These are phyloP conservation scores for Drosophila eugracilis DNA, from an alignment of 1,140 invertebrate species.

Conservation along the genomic window DNA sequence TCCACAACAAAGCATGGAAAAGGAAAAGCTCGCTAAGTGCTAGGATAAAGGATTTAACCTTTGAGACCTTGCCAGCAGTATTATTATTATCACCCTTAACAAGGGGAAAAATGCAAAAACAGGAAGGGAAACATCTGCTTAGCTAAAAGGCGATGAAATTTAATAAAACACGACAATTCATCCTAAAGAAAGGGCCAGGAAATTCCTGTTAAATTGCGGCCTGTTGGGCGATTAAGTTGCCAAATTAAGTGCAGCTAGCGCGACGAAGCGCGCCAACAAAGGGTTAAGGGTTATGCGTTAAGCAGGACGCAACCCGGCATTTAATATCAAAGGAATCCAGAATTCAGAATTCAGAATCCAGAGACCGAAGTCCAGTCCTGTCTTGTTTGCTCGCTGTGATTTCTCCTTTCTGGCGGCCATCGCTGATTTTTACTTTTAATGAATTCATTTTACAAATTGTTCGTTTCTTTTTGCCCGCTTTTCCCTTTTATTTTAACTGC, in stretches of 20 bases:
- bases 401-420: conserved; percentile 60
- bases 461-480: conserved; percentile 24
- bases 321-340: conserved; percentile 77
- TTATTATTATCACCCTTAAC: conserved; percentile 55
- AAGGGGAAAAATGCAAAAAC: conserved; percentile 14
- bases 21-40: background rate
- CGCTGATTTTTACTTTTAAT: conserved; percentile 81
- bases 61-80: conserved; percentile 54
- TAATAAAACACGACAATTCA: conserved; percentile 67
- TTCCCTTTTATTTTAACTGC: conserved; percentile 53
- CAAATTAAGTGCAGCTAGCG: conserved; percentile 75
- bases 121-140: conserved; percentile 39
- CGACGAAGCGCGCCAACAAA: conserved; percentile 50
- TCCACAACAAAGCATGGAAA: too few species aligned
- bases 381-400: conserved; percentile 72
- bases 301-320: conserved; percentile 42
- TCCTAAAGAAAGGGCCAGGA: conserved; percentile 15
- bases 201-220: conserved; percentile 75
- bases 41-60: conserved; percentile 40
- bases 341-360: too few species aligned
- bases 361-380: conserved; percentile 20
- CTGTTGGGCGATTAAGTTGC: conserved; percentile 79
- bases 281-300: conserved; percentile 51
- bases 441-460: conserved; percentile 75
- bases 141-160: conserved; percentile 69